phyloP scores from a whole-genome alignment of 2,113 vertebrate genomes.

The Steatornis caripensis region DNA sequence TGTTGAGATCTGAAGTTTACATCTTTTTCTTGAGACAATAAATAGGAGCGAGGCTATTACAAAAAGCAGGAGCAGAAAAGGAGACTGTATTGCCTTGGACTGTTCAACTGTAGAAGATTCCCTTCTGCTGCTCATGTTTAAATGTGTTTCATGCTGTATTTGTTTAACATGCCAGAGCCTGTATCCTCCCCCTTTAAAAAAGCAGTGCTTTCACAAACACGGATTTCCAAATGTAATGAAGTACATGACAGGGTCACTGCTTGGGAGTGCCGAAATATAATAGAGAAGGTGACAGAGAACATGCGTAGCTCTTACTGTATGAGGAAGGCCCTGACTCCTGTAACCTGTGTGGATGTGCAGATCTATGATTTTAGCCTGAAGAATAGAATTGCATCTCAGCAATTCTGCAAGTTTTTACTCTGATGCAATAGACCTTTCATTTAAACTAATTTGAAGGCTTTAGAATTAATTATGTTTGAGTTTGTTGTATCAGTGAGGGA shows the following conservation, averaged over 20 bases:
- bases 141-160: not conserved
- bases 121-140: not conserved
- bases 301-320: accelerated
- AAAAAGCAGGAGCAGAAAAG: not conserved
- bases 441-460: not conserved
- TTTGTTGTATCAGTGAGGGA: not conserved
- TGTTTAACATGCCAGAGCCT: not conserved
- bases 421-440: not conserved
- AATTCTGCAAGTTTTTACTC: not conserved
- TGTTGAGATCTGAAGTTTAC: not conserved
- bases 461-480: not conserved
- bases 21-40: not conserved
- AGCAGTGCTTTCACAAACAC: not conserved
- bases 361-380: not conserved
- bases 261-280: not conserved
- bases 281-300: not conserved
- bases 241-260: not conserved
- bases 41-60: not conserved
- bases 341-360: not conserved
- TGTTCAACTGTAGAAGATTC: not conserved
- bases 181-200: not conserved
- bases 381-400: not conserved
- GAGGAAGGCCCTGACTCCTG: not conserved
- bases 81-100: not conserved
- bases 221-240: not conserved